Evolutionary conservation across 1,140 invertebrate genomes (phyloP), one percentile per base, ranked within the genome.

Genomic region (Hydropsyche tenuis): DNA sequence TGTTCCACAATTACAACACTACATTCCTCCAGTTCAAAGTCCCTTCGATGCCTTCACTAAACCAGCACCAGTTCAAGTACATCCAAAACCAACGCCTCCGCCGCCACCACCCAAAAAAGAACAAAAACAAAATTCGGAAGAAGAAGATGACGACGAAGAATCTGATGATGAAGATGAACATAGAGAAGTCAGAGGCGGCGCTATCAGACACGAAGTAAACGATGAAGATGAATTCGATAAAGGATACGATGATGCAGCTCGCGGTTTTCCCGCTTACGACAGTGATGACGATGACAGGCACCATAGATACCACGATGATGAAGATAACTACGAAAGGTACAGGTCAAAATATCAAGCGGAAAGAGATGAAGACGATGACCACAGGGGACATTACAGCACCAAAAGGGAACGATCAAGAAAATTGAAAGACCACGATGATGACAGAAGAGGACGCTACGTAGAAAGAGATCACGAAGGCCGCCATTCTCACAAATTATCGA

Each of bases 191-290:
- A 82, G 79, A 51, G 80, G 77, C 20, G 80, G 82, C 77, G 80
- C 81, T 65, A 69, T 81, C 1, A 79, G 80, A 20, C 75, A 80
- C 22, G 81, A 83, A 74, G 80, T 81, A 73, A 82, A 84, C 66
- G 82, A 79, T 62, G 83, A 86, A 78, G 81, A 85, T 74, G 80
- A 84, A 74, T 86, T 85, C 69, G 83, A 85, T 73, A 82, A 82
- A 51, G 83, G 80, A 2, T 86, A 85, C 48, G 81, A 84, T 75
- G 79, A 84, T 60, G 81, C 84, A 12, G 82, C 83, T 4, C 79
- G 78, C 66, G 83, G 82, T 48, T 86, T 86, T 46, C 81, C 81
- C 6, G 80, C 81, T 0, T 84, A 81, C 14, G 75, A 80, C 23
- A 72, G 78, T 22, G 80, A 83, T 18, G 76, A 84, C 37, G 68